These are phyloP conservation scores for Zoanthus sansibaricus DNA, from an alignment of 92 coral and sea anemone species.

Conservation along the genomic window DNA sequence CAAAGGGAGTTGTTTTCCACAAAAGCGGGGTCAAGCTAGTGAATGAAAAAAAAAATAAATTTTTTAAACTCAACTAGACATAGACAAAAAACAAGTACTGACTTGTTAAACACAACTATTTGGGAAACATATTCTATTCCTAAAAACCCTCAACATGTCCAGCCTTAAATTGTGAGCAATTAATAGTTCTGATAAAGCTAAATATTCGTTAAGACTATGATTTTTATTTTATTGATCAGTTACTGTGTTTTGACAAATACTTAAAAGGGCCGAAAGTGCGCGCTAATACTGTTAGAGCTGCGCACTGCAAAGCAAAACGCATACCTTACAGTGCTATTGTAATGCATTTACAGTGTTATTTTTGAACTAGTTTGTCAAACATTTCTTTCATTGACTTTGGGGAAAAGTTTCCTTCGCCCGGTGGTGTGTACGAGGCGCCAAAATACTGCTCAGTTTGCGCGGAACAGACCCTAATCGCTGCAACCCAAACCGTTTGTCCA, in stretches of 20 bases:
- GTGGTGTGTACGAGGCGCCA: not conserved
- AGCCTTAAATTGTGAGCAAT: conserved; percentile 4
- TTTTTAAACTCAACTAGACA: not conserved
- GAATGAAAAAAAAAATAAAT: no score
- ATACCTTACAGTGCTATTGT: not conserved
- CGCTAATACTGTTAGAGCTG: not conserved
- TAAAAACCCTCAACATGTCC: not conserved
- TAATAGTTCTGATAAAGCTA: no score
- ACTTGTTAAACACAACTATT: not conserved
- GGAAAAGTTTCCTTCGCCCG: conserved; percentile 1
- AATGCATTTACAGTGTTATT: not conserved
- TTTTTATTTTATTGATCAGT: no score
- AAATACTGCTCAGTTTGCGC: not conserved
- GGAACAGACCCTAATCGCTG: not conserved
- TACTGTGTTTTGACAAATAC: not conserved
- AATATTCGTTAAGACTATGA: no score
- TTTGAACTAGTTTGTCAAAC: not conserved
- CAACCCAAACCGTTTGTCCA: not conserved
- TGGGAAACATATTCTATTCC: not conserved
- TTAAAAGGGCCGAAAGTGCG: not conserved
- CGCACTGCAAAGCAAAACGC: conserved; percentile 1
- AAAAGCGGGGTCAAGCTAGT: not conserved
- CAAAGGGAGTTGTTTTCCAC: no score
- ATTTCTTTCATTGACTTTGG: not conserved
- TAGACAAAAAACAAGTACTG: not conserved